Evolutionary conservation across 2,113 vertebrate species (phyloP).

Genomic region (Pygoscelis adeliae): DNA sequence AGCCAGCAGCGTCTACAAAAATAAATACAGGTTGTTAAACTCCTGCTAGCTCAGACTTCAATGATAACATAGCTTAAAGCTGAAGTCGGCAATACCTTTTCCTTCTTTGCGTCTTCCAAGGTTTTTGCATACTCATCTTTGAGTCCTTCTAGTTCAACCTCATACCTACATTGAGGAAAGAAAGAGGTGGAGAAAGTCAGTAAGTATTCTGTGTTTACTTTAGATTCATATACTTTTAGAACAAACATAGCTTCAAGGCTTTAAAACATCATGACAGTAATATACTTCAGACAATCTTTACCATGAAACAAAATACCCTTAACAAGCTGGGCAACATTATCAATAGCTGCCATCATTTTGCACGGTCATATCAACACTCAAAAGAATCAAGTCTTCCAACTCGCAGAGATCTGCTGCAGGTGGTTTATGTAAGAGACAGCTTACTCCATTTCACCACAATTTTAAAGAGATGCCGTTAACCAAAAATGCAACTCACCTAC

Average conservation of each 20-base stretch:
- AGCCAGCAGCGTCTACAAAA: constrained; percentile 80
- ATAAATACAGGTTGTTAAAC: background rate
- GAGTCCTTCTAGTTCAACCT: constrained; percentile 90
- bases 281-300: background rate
- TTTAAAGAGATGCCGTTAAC: background rate
- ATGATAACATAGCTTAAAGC: background rate
- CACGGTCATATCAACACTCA: rapidly evolving
- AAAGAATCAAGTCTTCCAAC: background rate
- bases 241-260: background rate
- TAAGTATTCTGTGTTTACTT: background rate
- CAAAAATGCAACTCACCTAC: constrained; percentile 76
- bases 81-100: constrained; percentile 85
- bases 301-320: background rate
- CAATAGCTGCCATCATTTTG: background rate
- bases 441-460: background rate
- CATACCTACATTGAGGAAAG: constrained; percentile 76
- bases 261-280: background rate
- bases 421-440: rapidly evolving
- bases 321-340: background rate
- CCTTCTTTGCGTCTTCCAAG: constrained; percentile 90
- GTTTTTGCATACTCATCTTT: constrained; percentile 86
- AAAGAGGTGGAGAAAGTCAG: background rate
- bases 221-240: background rate
- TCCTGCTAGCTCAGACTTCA: background rate
- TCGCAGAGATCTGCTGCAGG: background rate